phyloP scores from a whole-genome alignment of 2,888 invertebrate species.

The Cordilura impudica region DNA sequence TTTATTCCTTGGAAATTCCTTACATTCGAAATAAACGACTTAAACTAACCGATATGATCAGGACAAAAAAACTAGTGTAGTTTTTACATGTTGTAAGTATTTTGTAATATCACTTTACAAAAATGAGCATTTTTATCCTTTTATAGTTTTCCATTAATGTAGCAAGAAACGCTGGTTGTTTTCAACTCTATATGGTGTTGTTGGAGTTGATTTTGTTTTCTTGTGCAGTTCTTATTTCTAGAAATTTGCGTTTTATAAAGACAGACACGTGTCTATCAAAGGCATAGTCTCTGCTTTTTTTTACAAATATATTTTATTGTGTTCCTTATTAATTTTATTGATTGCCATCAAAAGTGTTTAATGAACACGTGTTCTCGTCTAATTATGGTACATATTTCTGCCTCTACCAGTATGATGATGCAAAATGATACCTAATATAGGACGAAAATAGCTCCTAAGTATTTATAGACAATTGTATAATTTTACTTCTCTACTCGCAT shows the following conservation, averaged over 20 bases:
- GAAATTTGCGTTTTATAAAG: constrained; percentile 56
- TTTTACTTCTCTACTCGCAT: no score
- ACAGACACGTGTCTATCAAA: constrained; percentile 60
- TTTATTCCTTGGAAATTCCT: neutral
- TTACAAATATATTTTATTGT: constrained; percentile 58
- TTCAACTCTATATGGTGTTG: constrained; percentile 39
- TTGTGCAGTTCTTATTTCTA: constrained; percentile 42
- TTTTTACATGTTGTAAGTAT: constrained; percentile 54
- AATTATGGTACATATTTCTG: constrained; percentile 55
- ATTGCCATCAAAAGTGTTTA: constrained; percentile 63
- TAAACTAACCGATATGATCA: constrained; percentile 54
- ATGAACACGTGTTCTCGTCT: constrained; percentile 62
- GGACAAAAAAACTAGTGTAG: constrained; percentile 18
- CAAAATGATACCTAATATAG: constrained; percentile 40
- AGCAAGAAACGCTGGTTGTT: constrained; percentile 35
- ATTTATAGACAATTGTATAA: no score
- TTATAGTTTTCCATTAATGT: constrained; percentile 59
- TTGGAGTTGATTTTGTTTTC: constrained; percentile 34
- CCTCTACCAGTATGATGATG: neutral
- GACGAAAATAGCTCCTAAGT: neutral
- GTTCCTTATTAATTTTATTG: constrained; percentile 57
- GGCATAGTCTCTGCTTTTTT: constrained; percentile 47
- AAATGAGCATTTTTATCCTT: constrained; percentile 51
- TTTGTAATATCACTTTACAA: constrained; percentile 62
- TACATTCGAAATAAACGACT: constrained; percentile 20